Base-by-base conservation (phyloP, 2,797 vertebrate species). In the Aldrovandia affinis region DNA sequence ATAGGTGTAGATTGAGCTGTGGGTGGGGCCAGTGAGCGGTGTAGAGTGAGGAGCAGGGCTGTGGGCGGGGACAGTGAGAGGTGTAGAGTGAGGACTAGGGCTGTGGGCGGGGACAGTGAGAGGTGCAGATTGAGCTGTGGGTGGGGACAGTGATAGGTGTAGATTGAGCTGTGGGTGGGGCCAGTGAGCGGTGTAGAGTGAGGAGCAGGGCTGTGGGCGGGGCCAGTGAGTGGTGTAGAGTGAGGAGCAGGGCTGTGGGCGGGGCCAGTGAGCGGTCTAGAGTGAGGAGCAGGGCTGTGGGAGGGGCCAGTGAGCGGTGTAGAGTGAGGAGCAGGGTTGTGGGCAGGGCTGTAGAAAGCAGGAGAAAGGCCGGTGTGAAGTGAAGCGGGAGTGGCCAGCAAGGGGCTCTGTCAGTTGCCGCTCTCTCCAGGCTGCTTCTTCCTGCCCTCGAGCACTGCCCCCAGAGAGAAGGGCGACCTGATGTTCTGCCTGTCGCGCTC, bases 401-500 rank as follows among this genome's bases (percentile, higher is more conserved):
- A 47, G 20, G 77, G 61, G 54, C 30, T 30, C 68, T 42, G 77
- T 96, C 92, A 97, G 90, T 96, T 96, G 89, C 95, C 93, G 4
- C 95, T 95, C 89, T 97, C 95, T 22, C 94, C 95, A 0, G 95
- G 95, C 22, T 93, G 94, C 86, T 96, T 94, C 88, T 95, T 96
- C 89, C 96, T 97, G 14, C 93, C 94, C 9, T 89, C 86, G 0
- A 95, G 93, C 63, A 94, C 80, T 0, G 89, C 39, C 30, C 92
- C 93, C 10, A 96, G 83, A n/a, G 91, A 90, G 86, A 97, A 95
- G 0, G 97, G 97, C 0, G 95, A 88, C 90, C 97, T 98, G 86
- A 99, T 98, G 89, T 99, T 99, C 88, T 95, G 89, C 36, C 97
- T 93, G 83, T 99, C 98, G 90, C 95, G 95, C 91, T 98, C 96